Evolutionary conservation across 2,113 vertebrate species (phyloP), one percentile per base, ranked within the genome.

Genomic region (Dunckerocampus dactyliophorus): DNA sequence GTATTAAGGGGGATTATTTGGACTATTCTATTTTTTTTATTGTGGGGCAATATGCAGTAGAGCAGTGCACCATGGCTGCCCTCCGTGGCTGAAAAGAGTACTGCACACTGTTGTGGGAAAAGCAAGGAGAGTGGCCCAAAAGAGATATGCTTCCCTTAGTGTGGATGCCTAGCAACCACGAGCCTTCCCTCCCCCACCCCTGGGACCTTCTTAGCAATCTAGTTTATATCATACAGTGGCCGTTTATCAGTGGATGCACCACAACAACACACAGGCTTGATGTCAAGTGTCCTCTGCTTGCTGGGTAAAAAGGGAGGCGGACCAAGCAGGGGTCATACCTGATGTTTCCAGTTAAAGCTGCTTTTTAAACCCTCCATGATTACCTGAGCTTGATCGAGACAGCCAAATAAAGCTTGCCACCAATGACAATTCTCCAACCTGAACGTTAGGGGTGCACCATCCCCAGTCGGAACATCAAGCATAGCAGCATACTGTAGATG

Each of bases 1-100:
- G 90, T 82, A 91, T 90, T 88, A 90, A 81, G 63, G 73, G 74
- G 74, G 90, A 91, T 91, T 90, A 90, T 85, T 89, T 79, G 81
- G 78, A 82, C 71, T 78, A 82, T 85, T 83, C 81, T 75, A 22
- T 43, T 46, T 69, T 71, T 75, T 73, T 69, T 71, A 59, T 63
- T 63, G 22, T 16, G 57, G 71, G 60, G 62, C 72, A 71, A 84
- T 67, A 31, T 71, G 63, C 45, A 76, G 67, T 42, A 55, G 65
- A 67, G 42, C 47, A 55, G 63, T 49, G 48, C 53, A 63, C 56
- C 13, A 7, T 53, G 79, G 72, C 71, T 82, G 85, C 82, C 81
- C 79, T 67, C 80, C 78, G 72, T 87, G 85, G 85, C 72, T 39
- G 59, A 62, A 56, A 59, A 69, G 22, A 47, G 74, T 20, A 65